A percentile compares a stretch with the other conserved stretches of the same genome.
Evolutionary conservation across 2,888 invertebrate genomes (phyloP).

Genomic region (Rotaria magnacalcarata): DNA sequence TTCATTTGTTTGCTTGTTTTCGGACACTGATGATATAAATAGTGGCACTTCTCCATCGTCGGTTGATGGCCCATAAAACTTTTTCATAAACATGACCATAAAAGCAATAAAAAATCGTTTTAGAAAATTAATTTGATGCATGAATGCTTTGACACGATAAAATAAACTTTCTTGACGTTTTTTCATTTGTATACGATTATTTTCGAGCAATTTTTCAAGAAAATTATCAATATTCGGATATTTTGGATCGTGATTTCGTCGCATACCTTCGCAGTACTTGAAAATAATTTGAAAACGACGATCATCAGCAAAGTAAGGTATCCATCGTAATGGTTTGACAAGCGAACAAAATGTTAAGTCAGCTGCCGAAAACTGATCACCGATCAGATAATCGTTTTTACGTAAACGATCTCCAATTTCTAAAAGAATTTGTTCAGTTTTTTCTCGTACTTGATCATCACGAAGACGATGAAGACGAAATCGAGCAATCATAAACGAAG

Average conservation of each 20-base stretch:
- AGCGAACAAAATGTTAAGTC: constrained; percentile 7
- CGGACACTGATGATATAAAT: background rate
- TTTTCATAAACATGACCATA: background rate
- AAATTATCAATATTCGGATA: constrained; percentile 9
- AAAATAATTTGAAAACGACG: background rate
- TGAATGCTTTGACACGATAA: background rate
- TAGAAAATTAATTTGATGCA: background rate
- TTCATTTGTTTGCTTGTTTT: background rate
- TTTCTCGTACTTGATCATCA: background rate
- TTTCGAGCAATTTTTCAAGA: background rate
- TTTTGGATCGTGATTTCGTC: background rate
- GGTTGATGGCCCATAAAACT: background rate
- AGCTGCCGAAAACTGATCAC: background rate
- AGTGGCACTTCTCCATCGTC: background rate
- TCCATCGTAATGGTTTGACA: background rate
- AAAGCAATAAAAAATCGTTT: background rate
- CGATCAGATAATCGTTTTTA: background rate
- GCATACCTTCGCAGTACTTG: background rate
- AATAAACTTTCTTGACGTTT: background rate
- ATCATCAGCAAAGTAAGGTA: background rate
- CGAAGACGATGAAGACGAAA: background rate
- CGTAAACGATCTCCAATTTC: background rate
- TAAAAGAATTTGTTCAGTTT: background rate
- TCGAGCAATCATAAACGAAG: background rate
- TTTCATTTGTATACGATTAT: background rate